Evolutionary conservation across 2,888 invertebrate species (phyloP), one percentile per base, ranked within the genome.

Genomic region (Alcis repandata): DNA sequence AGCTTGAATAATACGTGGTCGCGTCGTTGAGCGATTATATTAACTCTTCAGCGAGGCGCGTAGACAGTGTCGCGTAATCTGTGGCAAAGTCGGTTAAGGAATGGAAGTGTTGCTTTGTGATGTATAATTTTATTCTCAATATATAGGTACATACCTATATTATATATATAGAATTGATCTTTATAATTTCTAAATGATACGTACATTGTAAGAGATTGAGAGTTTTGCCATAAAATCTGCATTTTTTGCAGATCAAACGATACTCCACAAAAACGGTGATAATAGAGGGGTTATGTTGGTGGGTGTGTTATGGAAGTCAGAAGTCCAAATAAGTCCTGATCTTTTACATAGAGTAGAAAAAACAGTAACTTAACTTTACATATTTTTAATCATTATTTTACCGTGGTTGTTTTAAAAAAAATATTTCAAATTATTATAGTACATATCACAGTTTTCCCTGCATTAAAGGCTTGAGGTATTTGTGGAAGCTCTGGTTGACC

Each of bases 21-120:
- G 59, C 27, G 11, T 51, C 59, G 41, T 59, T 33, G 32, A 41
- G 59, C 43, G 33, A 59, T 59, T 52, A 52, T 52, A 59, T 59
- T 59, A 52, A 59, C 59, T 52, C 59, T 59, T 51, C 22, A 53
- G 41, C 52, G 40, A 59, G 7, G 36, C 40, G 32, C 36, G 43
- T 40, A 49, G 17, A 40, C 19, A 43, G 6, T 52, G n/a, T 13
- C 13, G 11, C 15, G n/a, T 52, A 59, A 52, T 43, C 59, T 59
- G 52, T 45, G 41, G 51, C 36, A 8, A 13, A 38, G 51, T 19
- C 40, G 27, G 32, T 15, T 20, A 22, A 20, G 19, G 40, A 51
- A 36, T 20, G 51, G 32, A 40, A 48, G 41, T 49, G 32, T 32
- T 38, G 38, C 32, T 32, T 51, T 41, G 19, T 32, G 10, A 20